Evolutionary conservation across 2,113 vertebrate species (phyloP), one percentile per base, ranked within the genome.

Genomic region (Cephalophus harveyi): DNA sequence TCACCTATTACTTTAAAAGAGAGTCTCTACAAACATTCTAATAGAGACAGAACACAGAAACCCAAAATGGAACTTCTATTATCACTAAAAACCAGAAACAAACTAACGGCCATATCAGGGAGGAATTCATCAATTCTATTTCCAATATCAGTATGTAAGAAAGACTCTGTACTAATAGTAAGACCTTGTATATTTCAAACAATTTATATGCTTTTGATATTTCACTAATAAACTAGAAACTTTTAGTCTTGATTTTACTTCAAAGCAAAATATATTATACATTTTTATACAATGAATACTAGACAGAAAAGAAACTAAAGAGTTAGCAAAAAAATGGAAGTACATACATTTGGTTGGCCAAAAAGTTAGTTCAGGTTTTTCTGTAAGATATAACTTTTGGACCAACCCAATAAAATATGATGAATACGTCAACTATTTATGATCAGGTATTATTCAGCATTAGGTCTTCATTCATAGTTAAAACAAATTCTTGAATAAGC

Each of bases 231-330:
- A 64, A 67, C n/a, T 6, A 67, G 40, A 84, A 91, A 95, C 52
- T 87, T 74, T 89, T 92, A 89, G 74, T 60, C 84, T 93, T 95
- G 48, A 87, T 48, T 89, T 97, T 62, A 94, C 52, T 94, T 17
- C 81, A 48, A 92, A 86, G 36, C 16, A 74, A 96, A 23, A n/a
- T 5, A 43, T 40, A 28, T 48, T 78, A 81, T 7, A 27, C 16
- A 57, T 27, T 94, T 94, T 74, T 74, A 82, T 15, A 82, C 57
- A 43, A 52, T 67, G 52, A n/a, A 78, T 11, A 87, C 48, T 82
- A 64, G 85, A 57, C 25, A 57, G 87, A 87, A 91, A 88, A 94
- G 27, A 89, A 92, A 78, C 19, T 52, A 84, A 88, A 96, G 82
- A 67, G 2, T 62, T 71, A 92, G 52, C 40, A 11, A 50, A 84